Evolutionary conservation across 2,888 invertebrate species (phyloP), one percentile per base, ranked within the genome.

Genomic region (Salticus scenicus): DNA sequence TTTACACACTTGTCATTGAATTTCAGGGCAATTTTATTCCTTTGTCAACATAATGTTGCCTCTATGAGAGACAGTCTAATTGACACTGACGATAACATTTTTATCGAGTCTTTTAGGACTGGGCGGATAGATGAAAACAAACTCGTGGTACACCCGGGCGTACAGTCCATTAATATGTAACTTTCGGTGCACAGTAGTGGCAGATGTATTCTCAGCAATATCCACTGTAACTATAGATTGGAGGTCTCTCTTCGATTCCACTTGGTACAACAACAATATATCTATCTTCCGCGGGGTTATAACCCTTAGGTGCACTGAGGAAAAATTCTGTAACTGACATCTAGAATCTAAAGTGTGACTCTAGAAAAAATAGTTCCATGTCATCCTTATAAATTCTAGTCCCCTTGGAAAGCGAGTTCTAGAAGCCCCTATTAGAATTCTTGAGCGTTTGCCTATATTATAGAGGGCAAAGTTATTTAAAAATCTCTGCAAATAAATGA

Each of bases 181-280:
- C 30, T n/a, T 66, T 66, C 66, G 1, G 17, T 33, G 42, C 8
- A 73, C 57, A 73, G 57, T 33, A 73, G 37, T 63, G 20, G 73
- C 63, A 73, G 63, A 73, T 63, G 63, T 73, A 17, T 57, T 72
- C 72, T 57, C n/a, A 51, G 30, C 31, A 57, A 72, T 12, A 31
- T 30, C 27, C 30, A 31, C n/a, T 72, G 31, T 31, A 72, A 72
- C 31, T 14, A 72, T 57, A 72, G 33, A 72, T 57, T n/a, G 72
- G 20, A 30, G 31, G 31, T 73, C 31, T 30, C 0, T 72, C 37
- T 51, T 51, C 57, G 31, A 51, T 72, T 72, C 20, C 31, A 47
- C 47, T 71, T 71, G 42, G 30, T 47, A 71, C 1, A 8, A 8
- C 57, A 42, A 14, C 71, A 47, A 47, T 28, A 71, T 47, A 28